Evolutionary conservation across 2,888 invertebrate species (phyloP).

Genomic region (Drosophila crucigera): DNA sequence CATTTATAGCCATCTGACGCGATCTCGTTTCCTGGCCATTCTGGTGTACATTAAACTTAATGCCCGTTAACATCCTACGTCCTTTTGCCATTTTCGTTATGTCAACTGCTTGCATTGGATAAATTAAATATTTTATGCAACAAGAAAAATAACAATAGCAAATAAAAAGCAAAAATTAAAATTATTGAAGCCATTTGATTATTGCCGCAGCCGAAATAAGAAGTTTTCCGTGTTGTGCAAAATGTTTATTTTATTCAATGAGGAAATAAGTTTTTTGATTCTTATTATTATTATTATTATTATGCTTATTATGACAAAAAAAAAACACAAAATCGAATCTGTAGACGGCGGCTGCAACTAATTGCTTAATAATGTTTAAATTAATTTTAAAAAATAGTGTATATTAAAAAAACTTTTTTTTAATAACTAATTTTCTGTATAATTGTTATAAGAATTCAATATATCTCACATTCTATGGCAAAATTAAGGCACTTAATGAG

Average conservation of each 20-base stretch:
- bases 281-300: constrained; percentile 5
- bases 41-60: constrained; percentile 28
- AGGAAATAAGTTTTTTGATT: constrained; percentile 25
- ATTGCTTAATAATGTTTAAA: too few species aligned
- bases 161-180: constrained; percentile 32
- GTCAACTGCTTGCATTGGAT: constrained; percentile 51
- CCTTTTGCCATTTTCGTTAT: constrained; percentile 39
- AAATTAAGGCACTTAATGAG: background rate
- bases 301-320: background rate
- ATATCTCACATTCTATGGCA: background rate
- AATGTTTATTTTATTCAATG: constrained; percentile 19
- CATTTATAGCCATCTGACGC: constrained; percentile 41
- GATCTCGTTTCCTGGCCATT: background rate
- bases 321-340: background rate
- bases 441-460: background rate
- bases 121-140: constrained; percentile 65
- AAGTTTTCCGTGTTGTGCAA: background rate
- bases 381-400: too few species aligned
- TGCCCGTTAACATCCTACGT: constrained; percentile 44
- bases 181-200: constrained; percentile 50
- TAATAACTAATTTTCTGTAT: too few species aligned
- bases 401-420: too few species aligned
- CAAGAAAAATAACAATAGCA: constrained; percentile 20
- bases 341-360: too few species aligned
- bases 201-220: constrained; percentile 44